Evolutionary conservation across 1,140 invertebrate genomes (phyloP).

Genomic region (Megalonaias nervosa): DNA sequence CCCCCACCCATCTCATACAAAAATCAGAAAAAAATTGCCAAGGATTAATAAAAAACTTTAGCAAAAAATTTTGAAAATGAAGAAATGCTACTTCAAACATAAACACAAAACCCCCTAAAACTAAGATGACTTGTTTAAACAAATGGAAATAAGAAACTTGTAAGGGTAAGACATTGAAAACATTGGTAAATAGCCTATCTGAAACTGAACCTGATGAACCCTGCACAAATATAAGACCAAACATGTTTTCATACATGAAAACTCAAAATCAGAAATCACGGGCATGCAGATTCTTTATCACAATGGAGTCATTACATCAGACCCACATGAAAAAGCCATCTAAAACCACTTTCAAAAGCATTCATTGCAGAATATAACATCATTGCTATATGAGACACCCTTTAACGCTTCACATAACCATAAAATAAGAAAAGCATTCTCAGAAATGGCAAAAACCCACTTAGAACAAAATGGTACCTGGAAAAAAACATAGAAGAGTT

Average conservation of each 20-base stretch:
- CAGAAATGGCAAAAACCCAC: slow-evolving; percentile 17
- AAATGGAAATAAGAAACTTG: slow-evolving; percentile 14
- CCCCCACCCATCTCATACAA: too few species aligned
- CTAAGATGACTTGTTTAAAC: slow-evolving; percentile 11
- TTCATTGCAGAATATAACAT: slow-evolving; percentile 1
- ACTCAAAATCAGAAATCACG: not conserved
- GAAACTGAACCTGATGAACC: slow-evolving; percentile 5
- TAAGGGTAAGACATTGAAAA: slow-evolving; percentile 23
- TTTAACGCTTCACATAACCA: slow-evolving; percentile 6
- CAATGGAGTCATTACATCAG: slow-evolving; percentile 10
- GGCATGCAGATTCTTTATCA: slow-evolving; percentile 3
- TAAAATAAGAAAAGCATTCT: slow-evolving; percentile 7
- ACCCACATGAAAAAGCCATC: slow-evolving; percentile 2
- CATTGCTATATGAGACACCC: slow-evolving; percentile 11
- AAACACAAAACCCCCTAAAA: not conserved
- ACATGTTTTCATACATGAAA: slow-evolving; percentile 35
- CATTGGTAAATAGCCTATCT: slow-evolving; percentile 11
- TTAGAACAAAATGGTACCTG: slow-evolving; percentile 18
- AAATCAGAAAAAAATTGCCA: too few species aligned
- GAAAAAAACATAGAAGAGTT: slow-evolving; percentile 12
- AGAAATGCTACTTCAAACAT: too few species aligned
- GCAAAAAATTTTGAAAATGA: too few species aligned
- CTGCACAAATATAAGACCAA: not conserved
- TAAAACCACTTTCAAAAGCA: not conserved
- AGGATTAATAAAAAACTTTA: too few species aligned